Percentiles rank a stretch among this genome's conserved stretches.
Conservation (phyloP, 2,888 invertebrate species). For the Diarsia rubi region DNA sequence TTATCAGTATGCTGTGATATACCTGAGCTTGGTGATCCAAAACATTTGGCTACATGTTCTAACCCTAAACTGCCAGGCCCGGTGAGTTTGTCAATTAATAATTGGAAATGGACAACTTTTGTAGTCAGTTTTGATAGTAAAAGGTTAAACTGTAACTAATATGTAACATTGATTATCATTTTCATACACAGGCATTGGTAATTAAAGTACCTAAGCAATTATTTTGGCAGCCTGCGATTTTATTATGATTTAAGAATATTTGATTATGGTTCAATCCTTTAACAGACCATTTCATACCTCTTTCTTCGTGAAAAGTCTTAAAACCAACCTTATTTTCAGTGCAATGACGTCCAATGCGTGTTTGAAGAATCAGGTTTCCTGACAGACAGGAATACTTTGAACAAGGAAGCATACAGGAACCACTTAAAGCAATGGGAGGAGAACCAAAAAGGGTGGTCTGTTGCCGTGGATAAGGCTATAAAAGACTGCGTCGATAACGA, state of each 20-base stretch:
- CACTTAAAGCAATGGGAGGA: slow-evolving; percentile 82
- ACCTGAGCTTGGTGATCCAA: slow-evolving; percentile 83
- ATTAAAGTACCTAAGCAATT: no score
- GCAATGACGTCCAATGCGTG: slow-evolving; percentile 85
- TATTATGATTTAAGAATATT: no score
- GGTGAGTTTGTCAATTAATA: slow-evolving; percentile 71
- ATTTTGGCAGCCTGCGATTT: no score
- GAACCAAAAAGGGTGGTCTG: slow-evolving; percentile 78
- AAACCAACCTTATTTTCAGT: slow-evolving; percentile 73
- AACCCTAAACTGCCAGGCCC: slow-evolving; percentile 81
- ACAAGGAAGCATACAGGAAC: slow-evolving; percentile 81
- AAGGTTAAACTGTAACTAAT: neutral
- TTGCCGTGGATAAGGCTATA: slow-evolving; percentile 81
- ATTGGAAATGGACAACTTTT: neutral
- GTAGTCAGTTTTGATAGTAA: neutral
- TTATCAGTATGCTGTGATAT: slow-evolving; percentile 87
- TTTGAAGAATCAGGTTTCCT: slow-evolving; percentile 87
- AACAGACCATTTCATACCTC: no score
- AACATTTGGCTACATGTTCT: slow-evolving; percentile 80
- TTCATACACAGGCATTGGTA: no score
- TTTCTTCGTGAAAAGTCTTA: neutral
- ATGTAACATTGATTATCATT: neutral
- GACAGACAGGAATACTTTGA: slow-evolving; percentile 77
- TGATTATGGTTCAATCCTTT: no score
- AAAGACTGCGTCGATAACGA: slow-evolving; percentile 84